Evolutionary conservation across 2,113 vertebrate genomes (phyloP).

Genomic region (Heterotis niloticus): DNA sequence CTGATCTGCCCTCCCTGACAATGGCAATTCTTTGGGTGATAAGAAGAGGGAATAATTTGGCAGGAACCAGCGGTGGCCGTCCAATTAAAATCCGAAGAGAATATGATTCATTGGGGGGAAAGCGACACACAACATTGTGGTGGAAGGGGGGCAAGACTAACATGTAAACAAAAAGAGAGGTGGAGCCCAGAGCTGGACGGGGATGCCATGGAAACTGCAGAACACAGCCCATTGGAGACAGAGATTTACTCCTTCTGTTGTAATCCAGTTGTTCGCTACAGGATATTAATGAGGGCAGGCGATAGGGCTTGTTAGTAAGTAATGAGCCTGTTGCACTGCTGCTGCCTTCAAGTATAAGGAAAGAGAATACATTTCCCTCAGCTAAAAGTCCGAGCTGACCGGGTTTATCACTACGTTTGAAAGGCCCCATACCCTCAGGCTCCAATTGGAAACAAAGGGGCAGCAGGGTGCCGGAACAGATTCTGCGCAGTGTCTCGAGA

Average conservation of each 20-base stretch:
- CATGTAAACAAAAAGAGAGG: neutral
- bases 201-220: constrained; percentile 27
- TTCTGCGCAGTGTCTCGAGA: no score
- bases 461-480: neutral
- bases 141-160: constrained; percentile 14
- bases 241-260: constrained; percentile 35
- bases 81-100: constrained; percentile 42
- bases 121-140: neutral
- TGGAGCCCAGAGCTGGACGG: neutral
- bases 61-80: constrained; percentile 40
- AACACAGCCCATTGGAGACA: constrained; percentile 32
- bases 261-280: constrained; percentile 32
- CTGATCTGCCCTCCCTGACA: neutral
- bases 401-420: neutral
- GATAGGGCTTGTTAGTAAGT: constrained; percentile 44
- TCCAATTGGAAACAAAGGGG: neutral
- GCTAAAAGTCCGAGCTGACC: neutral
- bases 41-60: constrained; percentile 40
- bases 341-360: constrained; percentile 31
- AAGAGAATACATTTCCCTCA: neutral
- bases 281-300: constrained; percentile 38
- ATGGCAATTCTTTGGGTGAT: constrained; percentile 21
- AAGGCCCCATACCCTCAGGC: neutral
- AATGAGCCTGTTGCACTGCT: constrained; percentile 36
- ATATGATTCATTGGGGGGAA: neutral